Conservation (phyloP, 2,888 invertebrate species). For the Caenorhabditis zanzibari region DNA sequence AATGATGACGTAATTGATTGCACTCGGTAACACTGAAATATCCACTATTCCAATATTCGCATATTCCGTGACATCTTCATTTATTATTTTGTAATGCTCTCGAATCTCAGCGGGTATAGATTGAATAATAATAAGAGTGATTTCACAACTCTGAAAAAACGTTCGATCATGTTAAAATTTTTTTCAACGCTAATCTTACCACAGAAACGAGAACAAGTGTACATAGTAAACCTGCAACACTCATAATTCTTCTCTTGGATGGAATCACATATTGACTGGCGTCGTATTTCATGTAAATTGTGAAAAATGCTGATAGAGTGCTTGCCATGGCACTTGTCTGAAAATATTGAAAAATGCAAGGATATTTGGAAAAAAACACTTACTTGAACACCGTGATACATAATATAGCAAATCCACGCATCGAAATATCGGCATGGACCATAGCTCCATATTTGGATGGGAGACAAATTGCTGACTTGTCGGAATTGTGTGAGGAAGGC, state of each 20-base stretch:
- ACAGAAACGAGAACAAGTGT: background rate
- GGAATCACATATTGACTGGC: background rate
- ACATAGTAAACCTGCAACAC: background rate
- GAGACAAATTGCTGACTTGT: constrained; percentile 13
- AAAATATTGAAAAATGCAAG: background rate
- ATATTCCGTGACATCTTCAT: constrained; percentile 5
- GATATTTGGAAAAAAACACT: background rate
- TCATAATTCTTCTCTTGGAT: background rate
- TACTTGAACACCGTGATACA: constrained; percentile 31
- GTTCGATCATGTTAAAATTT: background rate
- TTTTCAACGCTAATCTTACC: background rate
- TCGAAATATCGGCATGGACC: constrained; percentile 17
- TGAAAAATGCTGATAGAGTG: constrained; percentile 12
- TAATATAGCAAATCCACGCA: constrained; percentile 2
- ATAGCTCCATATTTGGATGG: constrained; percentile 27
- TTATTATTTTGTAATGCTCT: background rate
- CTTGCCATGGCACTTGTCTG: constrained; percentile 26
- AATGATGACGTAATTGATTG: constrained; percentile 17
- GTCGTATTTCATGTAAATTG: constrained; percentile 34
- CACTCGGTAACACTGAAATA: background rate
- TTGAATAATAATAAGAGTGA: constrained; percentile 1
- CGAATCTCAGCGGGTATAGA: constrained; percentile 14
- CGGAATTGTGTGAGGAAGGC: constrained; percentile 22
- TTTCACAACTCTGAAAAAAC: constrained; percentile 20
- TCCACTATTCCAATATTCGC: constrained; percentile 22